Evolutionary conservation across 2,113 vertebrate species (phyloP), one percentile per base, ranked within the genome.

Genomic region (Dendropsophus ebraccatus): DNA sequence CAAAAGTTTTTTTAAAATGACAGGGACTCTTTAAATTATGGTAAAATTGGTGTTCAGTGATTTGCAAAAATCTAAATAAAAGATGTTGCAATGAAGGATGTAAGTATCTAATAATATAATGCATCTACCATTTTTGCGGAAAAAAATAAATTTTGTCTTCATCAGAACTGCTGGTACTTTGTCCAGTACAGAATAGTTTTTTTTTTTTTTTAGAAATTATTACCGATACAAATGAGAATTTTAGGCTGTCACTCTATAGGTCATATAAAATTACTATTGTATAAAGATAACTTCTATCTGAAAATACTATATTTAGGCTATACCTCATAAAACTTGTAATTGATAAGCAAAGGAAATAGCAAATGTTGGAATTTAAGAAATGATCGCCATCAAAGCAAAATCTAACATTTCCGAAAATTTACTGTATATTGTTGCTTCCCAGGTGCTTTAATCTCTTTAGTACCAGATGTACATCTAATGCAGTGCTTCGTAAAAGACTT

Each of bases 391-490:
- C 19, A 70, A 70, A 54, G 45, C 8, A 58, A 28, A 45, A 75
- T 32, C 21, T 41, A 25, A n/a, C 72, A 49, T 41, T 76, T 75
- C 56, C 16, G 17, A 76, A 58, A 47, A 62, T 50, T 50, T 25
- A n/a, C n/a, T n/a, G n/a, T n/a, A 84, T 75, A 50, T 76, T 65
- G 70, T 49, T 65, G 82, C 54, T 62, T 76, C 21, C 72, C 54
- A 49, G 82, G 58, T 76, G 28, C 67, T 72, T 56, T 83, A 84
- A 76, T 84, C 82, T 76, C 25, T 84, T 84, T 49, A 60, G 35
- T 58, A 47, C 32, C 82, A 75, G 82, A 84, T 84, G 52, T 76
- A 84, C 54, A 76, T 83, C 25, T 83, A 56, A 75, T 84, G 54
- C 72, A 76, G 28, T 50, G 25, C 82, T 84, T 84, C 10, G 70